Evolutionary conservation across 2,888 invertebrate genomes (phyloP).

Genomic region (Sicus ferrugineus): DNA sequence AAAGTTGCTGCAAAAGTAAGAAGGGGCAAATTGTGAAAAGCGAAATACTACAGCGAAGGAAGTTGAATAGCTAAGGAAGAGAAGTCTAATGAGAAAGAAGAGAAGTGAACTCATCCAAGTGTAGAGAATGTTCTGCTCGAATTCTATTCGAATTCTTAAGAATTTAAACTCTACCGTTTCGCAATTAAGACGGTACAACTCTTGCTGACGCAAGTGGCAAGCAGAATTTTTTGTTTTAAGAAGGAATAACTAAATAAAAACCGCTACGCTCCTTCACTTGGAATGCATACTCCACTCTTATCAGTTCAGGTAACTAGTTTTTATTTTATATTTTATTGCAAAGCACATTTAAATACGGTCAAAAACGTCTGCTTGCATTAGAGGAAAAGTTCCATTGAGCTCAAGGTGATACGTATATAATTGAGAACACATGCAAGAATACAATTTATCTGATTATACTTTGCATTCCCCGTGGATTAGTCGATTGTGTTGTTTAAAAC

Average conservation of each 20-base stretch:
- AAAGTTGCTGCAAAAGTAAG: slow-evolving; percentile 54
- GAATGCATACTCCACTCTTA: too few species aligned
- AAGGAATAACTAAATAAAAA: too few species aligned
- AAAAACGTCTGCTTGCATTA: neutral
- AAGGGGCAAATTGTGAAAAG: slow-evolving; percentile 12
- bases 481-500: slow-evolving; percentile 1
- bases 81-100: too few species aligned
- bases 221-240: too few species aligned
- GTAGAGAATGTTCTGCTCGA: too few species aligned
- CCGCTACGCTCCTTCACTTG: too few species aligned
- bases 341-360: neutral
- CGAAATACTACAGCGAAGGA: slow-evolving; percentile 14
- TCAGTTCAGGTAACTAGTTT: too few species aligned
- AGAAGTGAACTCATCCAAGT: neutral
- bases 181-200: too few species aligned
- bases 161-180: too few species aligned
- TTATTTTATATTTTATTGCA: too few species aligned
- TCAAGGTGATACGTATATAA: neutral
- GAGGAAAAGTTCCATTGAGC: neutral
- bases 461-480: neutral
- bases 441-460: neutral
- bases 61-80: neutral
- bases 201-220: too few species aligned
- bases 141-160: too few species aligned
- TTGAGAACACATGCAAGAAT: neutral